A percentile compares a stretch with the other conserved stretches of the same genome.
These are phyloP conservation scores for Erpornis zantholeuca DNA, from an alignment of 2,113 vertebrate genomes.

Conservation along the genomic window DNA sequence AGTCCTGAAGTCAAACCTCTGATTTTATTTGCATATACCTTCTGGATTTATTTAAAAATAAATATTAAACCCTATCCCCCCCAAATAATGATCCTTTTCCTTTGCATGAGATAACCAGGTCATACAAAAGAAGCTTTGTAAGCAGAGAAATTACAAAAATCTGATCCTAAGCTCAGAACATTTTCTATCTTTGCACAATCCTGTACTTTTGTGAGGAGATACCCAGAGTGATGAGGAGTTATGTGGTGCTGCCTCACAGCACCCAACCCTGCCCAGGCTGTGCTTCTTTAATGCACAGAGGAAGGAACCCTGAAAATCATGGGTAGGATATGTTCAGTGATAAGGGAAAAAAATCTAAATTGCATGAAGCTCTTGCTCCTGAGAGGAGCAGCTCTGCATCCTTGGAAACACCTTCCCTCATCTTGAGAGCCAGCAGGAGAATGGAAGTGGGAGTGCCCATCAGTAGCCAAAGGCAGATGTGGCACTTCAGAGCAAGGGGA, in stretches of 20 bases:
- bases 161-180: background rate
- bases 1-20: background rate
- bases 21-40: background rate
- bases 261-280: background rate
- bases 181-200: background rate
- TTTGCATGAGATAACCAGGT: background rate
- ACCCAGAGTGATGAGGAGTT: background rate
- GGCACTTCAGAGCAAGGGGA: background rate
- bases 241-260: background rate
- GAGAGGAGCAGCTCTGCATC: background rate
- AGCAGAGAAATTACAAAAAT: background rate
- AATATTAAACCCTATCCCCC: background rate
- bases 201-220: background rate
- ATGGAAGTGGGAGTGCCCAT: background rate
- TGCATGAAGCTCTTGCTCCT: background rate
- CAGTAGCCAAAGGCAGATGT: background rate
- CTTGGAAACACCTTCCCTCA: background rate
- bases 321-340: background rate
- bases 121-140: background rate
- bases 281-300: background rate
- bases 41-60: background rate
- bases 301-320: background rate
- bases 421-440: background rate
- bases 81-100: background rate
- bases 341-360: background rate